Evolutionary conservation across 2,888 invertebrate genomes (phyloP).

Genomic region (Chymomyza amoena): DNA sequence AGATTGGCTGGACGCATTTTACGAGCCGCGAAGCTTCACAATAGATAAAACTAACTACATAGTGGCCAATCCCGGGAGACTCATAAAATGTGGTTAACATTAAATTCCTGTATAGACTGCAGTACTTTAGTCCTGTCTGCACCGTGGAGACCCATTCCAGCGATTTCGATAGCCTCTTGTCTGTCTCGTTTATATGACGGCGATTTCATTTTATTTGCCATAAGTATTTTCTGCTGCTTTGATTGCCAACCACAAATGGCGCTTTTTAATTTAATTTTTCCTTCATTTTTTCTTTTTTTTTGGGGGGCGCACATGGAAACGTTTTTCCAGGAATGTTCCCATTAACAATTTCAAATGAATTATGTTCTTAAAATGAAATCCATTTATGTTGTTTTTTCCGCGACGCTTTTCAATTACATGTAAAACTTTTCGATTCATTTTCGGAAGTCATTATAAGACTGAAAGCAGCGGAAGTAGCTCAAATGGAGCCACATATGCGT

Average conservation of each 20-base stretch:
- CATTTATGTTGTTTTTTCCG: not conserved
- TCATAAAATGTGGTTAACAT: slow-evolving; percentile 36
- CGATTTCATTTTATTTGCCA: not conserved
- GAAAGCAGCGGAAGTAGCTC: too few species aligned
- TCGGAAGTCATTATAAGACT: too few species aligned
- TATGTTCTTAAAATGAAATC: not conserved
- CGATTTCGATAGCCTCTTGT: not conserved
- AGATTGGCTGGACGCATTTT: slow-evolving; percentile 39
- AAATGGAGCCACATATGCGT: too few species aligned
- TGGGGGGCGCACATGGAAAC: too few species aligned
- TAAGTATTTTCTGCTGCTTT: not conserved
- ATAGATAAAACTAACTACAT: slow-evolving; percentile 46
- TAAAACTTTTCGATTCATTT: not conserved
- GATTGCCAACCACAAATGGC: slow-evolving; percentile 1
- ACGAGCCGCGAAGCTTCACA: slow-evolving; percentile 51
- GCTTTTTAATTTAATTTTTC: slow-evolving; percentile 1
- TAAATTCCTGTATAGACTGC: not conserved
- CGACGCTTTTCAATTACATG: too few species aligned
- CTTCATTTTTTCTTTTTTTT: not conserved
- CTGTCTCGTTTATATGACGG: not conserved
- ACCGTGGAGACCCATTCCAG: not conserved
- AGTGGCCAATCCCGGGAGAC: slow-evolving; percentile 30
- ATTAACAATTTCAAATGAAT: not conserved
- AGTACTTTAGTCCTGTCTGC: too few species aligned
- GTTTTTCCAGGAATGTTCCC: not conserved